Percentiles rank a stretch among this genome's conserved stretches.
Conservation (phyloP, 2,797 vertebrate species). For the Serranus cabrilla region DNA sequence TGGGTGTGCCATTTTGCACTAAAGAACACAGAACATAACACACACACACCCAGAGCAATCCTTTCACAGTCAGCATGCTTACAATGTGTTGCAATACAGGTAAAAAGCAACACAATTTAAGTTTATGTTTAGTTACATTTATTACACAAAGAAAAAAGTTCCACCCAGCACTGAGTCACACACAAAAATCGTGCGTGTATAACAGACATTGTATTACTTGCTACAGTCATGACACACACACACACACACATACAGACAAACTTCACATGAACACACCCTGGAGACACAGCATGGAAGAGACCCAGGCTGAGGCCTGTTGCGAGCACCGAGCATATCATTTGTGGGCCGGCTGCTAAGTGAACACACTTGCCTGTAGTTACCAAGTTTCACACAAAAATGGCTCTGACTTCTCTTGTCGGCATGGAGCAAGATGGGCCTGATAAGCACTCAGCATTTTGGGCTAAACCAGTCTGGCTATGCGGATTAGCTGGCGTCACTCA, state of each 20-base stretch:
- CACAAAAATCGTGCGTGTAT: background rate
- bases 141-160: background rate
- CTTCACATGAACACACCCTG: conserved; percentile 59
- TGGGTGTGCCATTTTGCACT: conserved; percentile 33
- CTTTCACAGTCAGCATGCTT: background rate
- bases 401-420: conserved; percentile 36
- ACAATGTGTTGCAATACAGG: background rate
- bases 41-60: background rate
- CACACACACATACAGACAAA: conserved; percentile 6
- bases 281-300: conserved; percentile 21
- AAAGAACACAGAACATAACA: conserved; percentile 19
- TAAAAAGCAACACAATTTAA: background rate
- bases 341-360: conserved; percentile 60
- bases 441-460: conserved; percentile 56
- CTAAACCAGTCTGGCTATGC: conserved; percentile 74
- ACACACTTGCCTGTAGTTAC: conserved; percentile 60
- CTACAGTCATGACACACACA: conserved; percentile 12
- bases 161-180: conserved; percentile 29
- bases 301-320: conserved; percentile 33
- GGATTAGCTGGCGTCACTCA: conserved; percentile 68
- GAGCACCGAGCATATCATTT: conserved; percentile 55
- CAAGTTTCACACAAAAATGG: conserved; percentile 57
- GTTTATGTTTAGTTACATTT: background rate
- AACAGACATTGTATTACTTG: conserved; percentile 11
- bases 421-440: conserved; percentile 50